Evolutionary conservation across 2,888 invertebrate species (phyloP).

Genomic region (Lumbricus terrestris): DNA sequence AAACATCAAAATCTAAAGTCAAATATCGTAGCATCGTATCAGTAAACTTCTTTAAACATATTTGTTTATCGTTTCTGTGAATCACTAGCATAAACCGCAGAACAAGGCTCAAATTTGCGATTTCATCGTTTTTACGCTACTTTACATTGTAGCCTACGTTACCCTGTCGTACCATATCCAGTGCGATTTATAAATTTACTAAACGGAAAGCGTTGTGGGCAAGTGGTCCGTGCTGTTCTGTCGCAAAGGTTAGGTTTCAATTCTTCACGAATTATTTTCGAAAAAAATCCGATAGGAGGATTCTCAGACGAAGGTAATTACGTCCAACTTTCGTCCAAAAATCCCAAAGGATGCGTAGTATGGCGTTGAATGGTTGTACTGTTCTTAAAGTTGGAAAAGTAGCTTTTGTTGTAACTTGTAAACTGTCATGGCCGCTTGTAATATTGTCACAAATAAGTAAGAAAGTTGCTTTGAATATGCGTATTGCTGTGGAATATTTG

Average conservation of each 20-base stretch:
- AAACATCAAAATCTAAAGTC: background rate
- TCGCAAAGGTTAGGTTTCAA: slow-evolving; percentile 3
- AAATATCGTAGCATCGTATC: background rate
- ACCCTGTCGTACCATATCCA: background rate
- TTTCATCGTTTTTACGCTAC: background rate
- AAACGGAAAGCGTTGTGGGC: background rate
- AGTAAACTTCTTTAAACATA: background rate
- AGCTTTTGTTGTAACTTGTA: background rate
- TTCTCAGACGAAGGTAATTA: background rate
- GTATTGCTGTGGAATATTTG: background rate
- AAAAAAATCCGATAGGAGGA: background rate
- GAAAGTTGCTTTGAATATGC: background rate
- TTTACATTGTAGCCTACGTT: background rate
- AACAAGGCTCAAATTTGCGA: background rate
- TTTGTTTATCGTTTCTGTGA: background rate
- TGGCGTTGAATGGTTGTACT: background rate
- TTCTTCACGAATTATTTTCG: slow-evolving; percentile 3
- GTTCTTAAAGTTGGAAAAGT: background rate
- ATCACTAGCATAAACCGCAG: background rate
- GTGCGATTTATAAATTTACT: background rate
- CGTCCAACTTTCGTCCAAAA: background rate
- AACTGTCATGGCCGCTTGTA: background rate
- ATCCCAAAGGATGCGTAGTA: background rate
- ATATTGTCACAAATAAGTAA: background rate
- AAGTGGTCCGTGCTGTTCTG: background rate